Base-by-base conservation (phyloP, 2,888 invertebrate genomes). In the Lasioglossum oenotherae region DNA sequence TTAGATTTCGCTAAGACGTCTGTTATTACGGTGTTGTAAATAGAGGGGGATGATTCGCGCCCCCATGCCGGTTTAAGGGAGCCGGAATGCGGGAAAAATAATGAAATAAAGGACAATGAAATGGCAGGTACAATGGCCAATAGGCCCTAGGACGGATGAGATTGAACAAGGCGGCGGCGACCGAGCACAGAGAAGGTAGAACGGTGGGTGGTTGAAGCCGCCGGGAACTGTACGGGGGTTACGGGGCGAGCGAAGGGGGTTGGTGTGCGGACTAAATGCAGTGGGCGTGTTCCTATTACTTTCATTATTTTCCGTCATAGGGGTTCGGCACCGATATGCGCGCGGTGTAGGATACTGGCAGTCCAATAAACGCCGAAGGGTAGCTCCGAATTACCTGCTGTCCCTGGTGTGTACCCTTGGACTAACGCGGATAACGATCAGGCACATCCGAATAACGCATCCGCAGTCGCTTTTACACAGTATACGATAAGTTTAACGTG, bases 221-320 rank as follows among this genome's bases (percentile, higher is more conserved):
- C 76, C 31, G 31, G 67, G 31, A 35, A 35, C 31, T 31, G 31
- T 31, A 8, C 31, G 64, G 31, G 31, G 67, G 8, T 8, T 16
- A 16, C 0, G 35, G 35, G 31, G 19, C 5, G 38, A 69, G 69
- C 14, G 31, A 14, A 16, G 82, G 79, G 81, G 85, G 77, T 76
- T 78, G 74, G 80, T 78, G 89, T 82, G 84, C 85, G 76, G 81
- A 69, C 92, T 94, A 95, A 95, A 95, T 94, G 94, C 93, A 94
- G 93, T 95, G 95, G 95, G 95, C 95, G 95, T 94, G 94, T 94
- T 94, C 94, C 94, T 93, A 93, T 94, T 94, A 94, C 94, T 94
- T 94, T 94, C 93, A 94, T 94, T 94, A 94, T 94, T 94, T 94
- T 93, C 92, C 91, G 90, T 91, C 91, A 90, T 92, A 92, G 93